Conservation (phyloP, 1,140 invertebrate genomes). For the Acromyrmex echinatior region DNA sequence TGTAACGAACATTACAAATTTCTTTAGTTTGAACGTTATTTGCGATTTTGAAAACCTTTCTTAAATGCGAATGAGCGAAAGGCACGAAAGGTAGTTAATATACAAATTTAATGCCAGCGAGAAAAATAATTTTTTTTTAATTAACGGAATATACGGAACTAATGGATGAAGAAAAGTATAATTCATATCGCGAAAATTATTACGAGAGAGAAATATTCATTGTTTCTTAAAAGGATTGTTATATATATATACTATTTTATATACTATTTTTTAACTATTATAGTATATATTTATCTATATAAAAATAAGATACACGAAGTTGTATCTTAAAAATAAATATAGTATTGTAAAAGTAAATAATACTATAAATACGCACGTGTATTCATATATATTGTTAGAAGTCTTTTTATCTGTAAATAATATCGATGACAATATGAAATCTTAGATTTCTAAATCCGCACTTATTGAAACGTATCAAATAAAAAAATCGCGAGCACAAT, state of each 20-base stretch:
- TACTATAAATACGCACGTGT: not conserved
- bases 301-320: not conserved
- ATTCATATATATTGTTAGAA: not conserved
- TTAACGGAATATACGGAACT: not conserved
- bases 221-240: not conserved
- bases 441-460: not conserved
- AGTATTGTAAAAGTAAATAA: not conserved
- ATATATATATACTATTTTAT: not conserved
- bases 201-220: not conserved
- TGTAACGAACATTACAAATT: constrained; percentile 42
- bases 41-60: constrained; percentile 1
- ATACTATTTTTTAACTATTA: not conserved
- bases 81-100: not conserved
- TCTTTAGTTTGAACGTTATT: not conserved
- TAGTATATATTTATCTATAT: not conserved
- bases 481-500: constrained; percentile 35
- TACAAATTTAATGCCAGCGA: not conserved
- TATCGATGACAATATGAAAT: not conserved
- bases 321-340: too few relatives aligned
- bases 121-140: not conserved
- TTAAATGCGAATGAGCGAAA: not conserved
- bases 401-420: not conserved
- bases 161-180: not conserved
- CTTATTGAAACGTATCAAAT: constrained; percentile 9
- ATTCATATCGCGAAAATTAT: not conserved